These are phyloP conservation scores for Atlantisia rogersi DNA, from an alignment of 2,113 vertebrate genomes.

Conservation along the genomic window DNA sequence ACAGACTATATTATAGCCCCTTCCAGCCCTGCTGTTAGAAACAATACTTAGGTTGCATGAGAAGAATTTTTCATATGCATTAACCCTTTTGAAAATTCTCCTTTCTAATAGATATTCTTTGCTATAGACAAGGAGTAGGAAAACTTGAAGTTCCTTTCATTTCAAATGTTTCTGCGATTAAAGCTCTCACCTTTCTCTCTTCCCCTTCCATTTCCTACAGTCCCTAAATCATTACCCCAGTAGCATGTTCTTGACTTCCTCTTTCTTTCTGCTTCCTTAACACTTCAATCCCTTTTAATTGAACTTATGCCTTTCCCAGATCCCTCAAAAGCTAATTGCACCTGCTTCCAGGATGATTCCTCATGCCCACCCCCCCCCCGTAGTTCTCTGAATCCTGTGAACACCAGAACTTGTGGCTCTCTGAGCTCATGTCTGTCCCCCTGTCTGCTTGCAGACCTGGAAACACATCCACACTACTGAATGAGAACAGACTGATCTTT, in stretches of 20 bases:
- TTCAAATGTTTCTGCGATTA: neutral
- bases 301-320: neutral
- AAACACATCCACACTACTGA: neutral
- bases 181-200: neutral
- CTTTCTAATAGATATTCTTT: neutral
- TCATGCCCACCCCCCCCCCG: accelerated
- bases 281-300: neutral
- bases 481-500: neutral
- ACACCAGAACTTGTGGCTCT: neutral
- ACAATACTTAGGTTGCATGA: neutral
- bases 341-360: neutral
- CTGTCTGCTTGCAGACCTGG: neutral
- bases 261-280: neutral
- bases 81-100: neutral
- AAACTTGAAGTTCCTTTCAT: neutral
- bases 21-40: neutral
- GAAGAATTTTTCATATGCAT: neutral
- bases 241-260: neutral
- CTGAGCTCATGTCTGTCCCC: neutral
- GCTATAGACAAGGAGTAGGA: neutral
- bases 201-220: neutral
- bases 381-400: neutral
- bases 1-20: neutral
- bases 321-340: neutral
- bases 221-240: neutral